A percentile compares a stretch with the other conserved stretches of the same genome.
Conservation (phyloP, 1,140 invertebrate species). For the Lucilia sericata region DNA sequence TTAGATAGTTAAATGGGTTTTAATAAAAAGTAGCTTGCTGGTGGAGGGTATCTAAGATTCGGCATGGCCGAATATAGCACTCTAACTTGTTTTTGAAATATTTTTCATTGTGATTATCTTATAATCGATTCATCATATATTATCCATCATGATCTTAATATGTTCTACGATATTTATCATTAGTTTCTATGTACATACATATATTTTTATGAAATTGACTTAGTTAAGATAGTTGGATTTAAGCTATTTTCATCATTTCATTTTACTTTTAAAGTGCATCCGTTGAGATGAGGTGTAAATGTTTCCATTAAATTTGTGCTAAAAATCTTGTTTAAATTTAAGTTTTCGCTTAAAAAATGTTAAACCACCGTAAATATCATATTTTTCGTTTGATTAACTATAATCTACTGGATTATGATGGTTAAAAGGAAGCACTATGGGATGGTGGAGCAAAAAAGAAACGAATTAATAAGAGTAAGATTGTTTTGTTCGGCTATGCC, state of each 20-base stretch:
- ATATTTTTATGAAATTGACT: not conserved
- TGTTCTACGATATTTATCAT: not conserved
- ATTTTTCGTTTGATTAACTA: not conserved
- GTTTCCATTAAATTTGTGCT: constrained; percentile 27
- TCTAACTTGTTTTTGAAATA: too few species aligned
- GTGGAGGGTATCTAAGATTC: too few species aligned
- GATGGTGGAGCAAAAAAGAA: too few species aligned
- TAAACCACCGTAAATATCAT: constrained; percentile 17
- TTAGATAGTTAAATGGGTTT: too few species aligned
- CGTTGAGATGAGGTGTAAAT: constrained; percentile 17
- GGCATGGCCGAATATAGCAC: too few species aligned
- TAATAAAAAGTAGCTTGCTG: too few species aligned
- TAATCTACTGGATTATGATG: not conserved
- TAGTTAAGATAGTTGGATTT: not conserved
- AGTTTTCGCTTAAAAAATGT: not conserved
- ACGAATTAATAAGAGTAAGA: too few species aligned
- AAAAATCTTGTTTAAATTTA: constrained; percentile 20
- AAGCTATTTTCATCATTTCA: not conserved
- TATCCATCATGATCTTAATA: not conserved
- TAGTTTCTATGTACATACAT: too few species aligned
- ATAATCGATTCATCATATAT: not conserved
- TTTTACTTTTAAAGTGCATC: not conserved
- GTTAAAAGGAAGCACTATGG: not conserved
- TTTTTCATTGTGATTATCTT: not conserved
- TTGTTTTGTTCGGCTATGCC: too few species aligned